phyloP scores from a whole-genome alignment of 2,113 vertebrate genomes.

The Chroicocephalus ridibundus region DNA sequence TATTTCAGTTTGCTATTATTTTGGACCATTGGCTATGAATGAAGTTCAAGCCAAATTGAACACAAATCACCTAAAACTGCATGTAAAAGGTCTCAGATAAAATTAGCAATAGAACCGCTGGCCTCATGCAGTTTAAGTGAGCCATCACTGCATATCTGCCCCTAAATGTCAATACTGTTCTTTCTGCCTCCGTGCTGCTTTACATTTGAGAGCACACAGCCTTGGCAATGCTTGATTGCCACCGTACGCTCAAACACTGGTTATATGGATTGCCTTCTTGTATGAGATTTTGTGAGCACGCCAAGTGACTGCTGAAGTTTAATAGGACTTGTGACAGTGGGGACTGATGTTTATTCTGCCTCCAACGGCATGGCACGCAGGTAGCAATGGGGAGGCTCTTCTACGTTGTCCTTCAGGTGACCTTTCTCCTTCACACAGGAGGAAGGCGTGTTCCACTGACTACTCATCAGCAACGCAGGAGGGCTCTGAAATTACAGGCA shows the following conservation, averaged over 20 bases:
- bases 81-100: background rate
- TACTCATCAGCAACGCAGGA: background rate
- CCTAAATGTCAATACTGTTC: background rate
- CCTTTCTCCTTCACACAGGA: background rate
- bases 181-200: background rate
- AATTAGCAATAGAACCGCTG: background rate
- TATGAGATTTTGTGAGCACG: background rate
- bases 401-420: background rate
- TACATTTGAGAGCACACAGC: background rate
- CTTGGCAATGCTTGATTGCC: background rate
- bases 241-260: fast-evolving
- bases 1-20: constrained; percentile 24
- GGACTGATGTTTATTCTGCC: background rate
- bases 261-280: background rate
- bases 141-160: background rate
- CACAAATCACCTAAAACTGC: background rate
- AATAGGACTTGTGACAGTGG: background rate
- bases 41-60: constrained; percentile 19
- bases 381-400: background rate
- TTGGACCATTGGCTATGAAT: constrained; percentile 24
- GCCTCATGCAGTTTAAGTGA: background rate
- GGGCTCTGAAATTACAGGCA: background rate
- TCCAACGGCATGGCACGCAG: fast-evolving
- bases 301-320: background rate
- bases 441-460: background rate